These are phyloP conservation scores for Hypsopygia costalis DNA, from an alignment of 2,888 invertebrate genomes.

Conservation along the genomic window DNA sequence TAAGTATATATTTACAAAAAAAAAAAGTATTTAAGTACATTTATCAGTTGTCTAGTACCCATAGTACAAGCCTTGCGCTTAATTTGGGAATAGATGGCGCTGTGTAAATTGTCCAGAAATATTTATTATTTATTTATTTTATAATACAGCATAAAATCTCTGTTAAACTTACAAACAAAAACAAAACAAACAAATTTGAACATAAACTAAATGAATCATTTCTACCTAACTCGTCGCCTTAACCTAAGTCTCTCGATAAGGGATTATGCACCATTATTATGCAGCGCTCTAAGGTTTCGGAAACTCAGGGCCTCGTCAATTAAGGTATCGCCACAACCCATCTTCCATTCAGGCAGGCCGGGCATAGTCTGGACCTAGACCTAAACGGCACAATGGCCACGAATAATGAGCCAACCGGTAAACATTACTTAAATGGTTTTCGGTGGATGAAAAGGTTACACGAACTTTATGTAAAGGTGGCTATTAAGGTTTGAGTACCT, in stretches of 20 bases:
- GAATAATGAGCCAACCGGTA: conserved; percentile 66
- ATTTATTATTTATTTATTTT: too few relatives aligned
- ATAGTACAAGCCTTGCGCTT: too few relatives aligned
- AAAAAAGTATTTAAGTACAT: too few relatives aligned
- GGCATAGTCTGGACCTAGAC: conserved; percentile 38
- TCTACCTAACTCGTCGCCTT: conserved; percentile 37
- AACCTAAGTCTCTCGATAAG: conserved; percentile 57
- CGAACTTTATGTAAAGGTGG: conserved; percentile 32
- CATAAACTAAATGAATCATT: too few relatives aligned
- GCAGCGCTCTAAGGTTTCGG: conserved; percentile 74
- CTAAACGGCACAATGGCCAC: conserved; percentile 65
- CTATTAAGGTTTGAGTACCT: conserved; percentile 27
- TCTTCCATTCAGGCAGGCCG: conserved; percentile 65
- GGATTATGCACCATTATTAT: conserved; percentile 76
- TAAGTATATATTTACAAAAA: too few relatives aligned
- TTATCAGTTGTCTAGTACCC: too few relatives aligned
- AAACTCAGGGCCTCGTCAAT: conserved; percentile 73
- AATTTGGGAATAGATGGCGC: too few relatives aligned
- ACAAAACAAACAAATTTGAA: too few relatives aligned
- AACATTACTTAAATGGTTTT: conserved; percentile 53
- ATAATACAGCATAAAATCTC: too few relatives aligned
- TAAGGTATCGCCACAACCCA: conserved; percentile 71
- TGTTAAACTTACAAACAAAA: too few relatives aligned
- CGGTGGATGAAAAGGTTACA: conserved; percentile 47
- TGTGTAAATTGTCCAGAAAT: too few relatives aligned